These are phyloP conservation scores for Trematocara variabile DNA, from an alignment of 2,113 vertebrate genomes.

Conservation along the genomic window DNA sequence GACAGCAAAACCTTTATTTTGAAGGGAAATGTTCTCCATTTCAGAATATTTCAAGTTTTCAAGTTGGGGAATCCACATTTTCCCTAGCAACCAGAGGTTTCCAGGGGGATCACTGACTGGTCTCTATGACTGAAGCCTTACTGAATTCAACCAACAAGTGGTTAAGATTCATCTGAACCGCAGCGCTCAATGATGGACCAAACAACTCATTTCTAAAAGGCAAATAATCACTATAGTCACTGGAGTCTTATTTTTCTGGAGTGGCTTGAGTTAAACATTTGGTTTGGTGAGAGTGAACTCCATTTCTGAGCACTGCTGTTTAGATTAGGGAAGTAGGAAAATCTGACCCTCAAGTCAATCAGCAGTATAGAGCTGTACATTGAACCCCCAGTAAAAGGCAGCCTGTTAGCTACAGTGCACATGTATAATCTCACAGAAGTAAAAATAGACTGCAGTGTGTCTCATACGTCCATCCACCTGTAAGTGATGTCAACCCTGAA, in stretches of 20 bases:
- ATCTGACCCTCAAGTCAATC: slow-evolving; percentile 21
- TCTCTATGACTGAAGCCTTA: background rate
- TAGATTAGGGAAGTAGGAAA: slow-evolving; percentile 37
- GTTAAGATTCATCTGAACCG: background rate
- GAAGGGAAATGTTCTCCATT: background rate
- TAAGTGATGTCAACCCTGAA: slow-evolving; percentile 46
- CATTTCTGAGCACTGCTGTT: slow-evolving; percentile 7
- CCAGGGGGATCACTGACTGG: background rate
- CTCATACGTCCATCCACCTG: slow-evolving; percentile 42
- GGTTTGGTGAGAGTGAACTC: background rate
- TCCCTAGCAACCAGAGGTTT: background rate
- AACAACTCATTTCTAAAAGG: background rate
- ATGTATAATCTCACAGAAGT: slow-evolving; percentile 1
- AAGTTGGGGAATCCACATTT: background rate
- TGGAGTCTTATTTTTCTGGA: background rate
- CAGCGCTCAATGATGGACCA: background rate
- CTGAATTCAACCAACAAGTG: background rate
- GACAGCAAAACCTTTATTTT: background rate
- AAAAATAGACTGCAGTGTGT: slow-evolving; percentile 18
- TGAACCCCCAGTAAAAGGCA: background rate
- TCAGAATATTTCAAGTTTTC: background rate
- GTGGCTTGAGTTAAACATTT: background rate
- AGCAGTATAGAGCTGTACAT: background rate
- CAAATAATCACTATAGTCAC: background rate
- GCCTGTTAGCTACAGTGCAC: background rate